Base-by-base conservation (phyloP, 2,797 vertebrate genomes). In the Eulemur coronatus region DNA sequence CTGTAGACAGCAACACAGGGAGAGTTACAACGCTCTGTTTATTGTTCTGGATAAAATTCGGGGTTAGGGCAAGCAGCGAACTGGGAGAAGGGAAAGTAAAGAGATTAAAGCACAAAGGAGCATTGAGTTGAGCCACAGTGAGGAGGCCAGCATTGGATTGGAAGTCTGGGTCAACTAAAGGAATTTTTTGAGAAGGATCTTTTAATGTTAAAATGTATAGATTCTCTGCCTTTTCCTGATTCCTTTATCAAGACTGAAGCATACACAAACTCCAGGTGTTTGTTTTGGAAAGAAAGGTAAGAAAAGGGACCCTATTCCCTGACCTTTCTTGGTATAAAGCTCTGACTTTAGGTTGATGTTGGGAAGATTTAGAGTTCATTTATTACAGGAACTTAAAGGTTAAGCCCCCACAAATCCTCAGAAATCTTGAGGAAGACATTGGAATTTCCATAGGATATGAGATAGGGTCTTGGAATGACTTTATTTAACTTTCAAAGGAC, bases 401-500 rank as follows among this genome's bases (percentile, higher is more conserved):
- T n/a, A 91, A 91, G 24, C 14, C 33, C 28, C 26, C 38, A 20
- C 82, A 63, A 85, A 75, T 90, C 18, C 65, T 38, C 20, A 89
- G 67, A 90, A 88, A 65, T 86, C 78, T 92, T 80, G 46, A 95
- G 52, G 82, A 85, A 86, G 93, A 84, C 33, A 26, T 18, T 43
- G 57, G 9, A 70, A 48, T 79, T 92, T 85, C 73, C 33, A 65
- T 48, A 86, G 59, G 35, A 48, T 61, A 52, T 30, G 22, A 92
- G n/a, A 70, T 48, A 88, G 33, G 76, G 46, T 67, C 52, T 94
- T 87, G 41, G 55, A 85, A 95, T 88, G 69, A 59, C 46, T 95
- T 94, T 85, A 96, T 88, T 94, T 95, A 89, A 92, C 95, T 97
- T 97, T 84, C 90, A 82, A 72, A 96, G 91, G 87, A 81, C 72